Conservation (phyloP, 92 coral and sea anemone genomes). For the Palythoa heliodiscus region DNA sequence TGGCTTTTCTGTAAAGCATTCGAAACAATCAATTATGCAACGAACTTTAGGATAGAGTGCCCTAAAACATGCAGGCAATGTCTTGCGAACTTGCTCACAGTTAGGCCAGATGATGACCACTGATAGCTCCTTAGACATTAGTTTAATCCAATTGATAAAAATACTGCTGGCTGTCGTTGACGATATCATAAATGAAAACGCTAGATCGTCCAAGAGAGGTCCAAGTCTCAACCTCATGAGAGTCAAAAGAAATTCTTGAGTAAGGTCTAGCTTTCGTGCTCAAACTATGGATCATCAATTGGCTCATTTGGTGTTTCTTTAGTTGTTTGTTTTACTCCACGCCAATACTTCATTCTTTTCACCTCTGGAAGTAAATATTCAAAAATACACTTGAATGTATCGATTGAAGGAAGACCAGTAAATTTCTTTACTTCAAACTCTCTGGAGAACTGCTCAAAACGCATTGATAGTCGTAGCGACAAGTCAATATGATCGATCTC, state of each 20-base stretch:
- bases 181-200: conserved; percentile 43
- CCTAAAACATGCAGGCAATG: conserved; percentile 25
- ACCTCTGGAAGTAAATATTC: conserved; percentile 46
- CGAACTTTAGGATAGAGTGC: conserved; percentile 57
- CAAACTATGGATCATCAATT: too few relatives aligned
- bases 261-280: conserved; percentile 11
- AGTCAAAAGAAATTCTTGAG: conserved; percentile 50
- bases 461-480: neutral
- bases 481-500: too few relatives aligned
- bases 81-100: neutral
- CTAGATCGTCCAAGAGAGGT: conserved; percentile 44
- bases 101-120: conserved; percentile 23
- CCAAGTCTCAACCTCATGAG: conserved; percentile 56
- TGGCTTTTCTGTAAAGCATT: conserved; percentile 54
- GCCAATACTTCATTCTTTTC: conserved; percentile 56
- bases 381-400: conserved; percentile 53
- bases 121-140: conserved; percentile 54
- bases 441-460: conserved; percentile 49
- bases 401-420: conserved; percentile 57
- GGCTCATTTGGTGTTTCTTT: conserved; percentile 30
- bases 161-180: conserved; percentile 47
- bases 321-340: conserved; percentile 54
- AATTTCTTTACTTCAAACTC: conserved; percentile 47
- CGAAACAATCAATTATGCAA: conserved; percentile 61
- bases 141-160: conserved; percentile 52